Conservation (phyloP, 2,113 vertebrate species). For the Erythrocercus mccallii region DNA sequence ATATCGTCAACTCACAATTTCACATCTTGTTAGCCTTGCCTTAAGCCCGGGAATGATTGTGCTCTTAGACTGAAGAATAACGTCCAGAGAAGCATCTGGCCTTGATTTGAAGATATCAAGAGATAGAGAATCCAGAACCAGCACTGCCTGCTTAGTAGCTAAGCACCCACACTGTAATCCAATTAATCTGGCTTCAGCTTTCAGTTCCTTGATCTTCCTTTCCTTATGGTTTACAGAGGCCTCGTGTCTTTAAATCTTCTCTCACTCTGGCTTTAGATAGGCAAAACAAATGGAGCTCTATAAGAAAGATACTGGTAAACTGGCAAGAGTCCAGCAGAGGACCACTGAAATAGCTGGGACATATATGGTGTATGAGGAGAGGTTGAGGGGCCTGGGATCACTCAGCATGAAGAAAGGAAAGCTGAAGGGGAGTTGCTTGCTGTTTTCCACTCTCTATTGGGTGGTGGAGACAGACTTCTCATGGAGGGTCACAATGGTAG, state of each 20-base stretch:
- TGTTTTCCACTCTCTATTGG: neutral
- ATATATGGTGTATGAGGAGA: neutral
- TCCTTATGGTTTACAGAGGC: neutral
- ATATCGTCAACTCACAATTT: neutral
- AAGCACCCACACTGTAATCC: neutral
- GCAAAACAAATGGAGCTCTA: neutral
- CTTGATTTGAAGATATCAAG: slow-evolving; percentile 6
- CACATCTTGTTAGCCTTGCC: neutral
- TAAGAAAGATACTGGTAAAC: neutral
- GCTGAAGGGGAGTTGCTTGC: neutral
- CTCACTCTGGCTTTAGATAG: neutral
- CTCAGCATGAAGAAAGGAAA: neutral
- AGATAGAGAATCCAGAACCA: neutral
- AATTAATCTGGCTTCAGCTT: slow-evolving; percentile 29
- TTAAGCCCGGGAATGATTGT: neutral
- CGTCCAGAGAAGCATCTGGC: neutral
- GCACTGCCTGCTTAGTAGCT: neutral
- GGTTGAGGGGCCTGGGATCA: neutral
- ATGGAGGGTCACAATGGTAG: neutral
- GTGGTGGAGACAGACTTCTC: neutral
- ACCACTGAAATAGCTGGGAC: neutral
- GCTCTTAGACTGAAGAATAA: neutral
- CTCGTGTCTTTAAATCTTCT: neutral
- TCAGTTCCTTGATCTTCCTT: neutral
- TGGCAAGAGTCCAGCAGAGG: neutral